A percentile compares a stretch with the other conserved stretches of the same genome.
Conservation (phyloP, 2,113 vertebrate genomes). For the Platysternon megacephalum region DNA sequence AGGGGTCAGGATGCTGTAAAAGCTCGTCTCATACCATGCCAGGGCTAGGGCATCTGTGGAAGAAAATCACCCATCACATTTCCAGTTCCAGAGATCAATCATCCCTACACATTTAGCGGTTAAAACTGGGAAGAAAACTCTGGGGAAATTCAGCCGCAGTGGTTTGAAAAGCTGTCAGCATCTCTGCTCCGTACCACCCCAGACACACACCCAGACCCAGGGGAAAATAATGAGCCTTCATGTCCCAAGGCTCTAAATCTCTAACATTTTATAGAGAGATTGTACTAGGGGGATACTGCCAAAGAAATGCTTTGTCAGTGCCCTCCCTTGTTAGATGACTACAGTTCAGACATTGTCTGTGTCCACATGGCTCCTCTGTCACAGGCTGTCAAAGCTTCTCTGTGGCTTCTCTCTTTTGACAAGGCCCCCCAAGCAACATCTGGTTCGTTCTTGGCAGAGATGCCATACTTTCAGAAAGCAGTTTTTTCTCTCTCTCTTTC, state of each 20-base stretch:
- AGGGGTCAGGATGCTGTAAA: not conserved
- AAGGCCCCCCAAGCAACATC: not conserved
- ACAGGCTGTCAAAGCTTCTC: not conserved
- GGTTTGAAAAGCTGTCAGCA: not conserved
- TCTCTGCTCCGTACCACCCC: not conserved
- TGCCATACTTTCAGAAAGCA: not conserved
- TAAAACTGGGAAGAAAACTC: not conserved
- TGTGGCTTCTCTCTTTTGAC: not conserved
- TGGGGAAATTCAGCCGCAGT: not conserved
- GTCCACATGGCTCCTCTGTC: not conserved
- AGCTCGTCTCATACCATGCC: not conserved
- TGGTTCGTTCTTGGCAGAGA: not conserved
- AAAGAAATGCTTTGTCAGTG: not conserved
- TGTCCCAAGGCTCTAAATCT: not conserved
- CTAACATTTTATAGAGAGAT: not conserved
- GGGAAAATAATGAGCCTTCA: not conserved
- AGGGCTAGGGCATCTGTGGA: not conserved
- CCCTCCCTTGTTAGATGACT: not conserved
- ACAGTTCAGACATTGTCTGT: not conserved
- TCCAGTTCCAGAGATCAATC: not conserved
- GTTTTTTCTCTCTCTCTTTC: not conserved
- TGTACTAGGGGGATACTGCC: not conserved
- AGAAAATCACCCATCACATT: not conserved
- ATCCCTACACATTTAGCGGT: not conserved
- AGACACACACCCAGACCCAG: not conserved